These are phyloP conservation scores for Heptranchias perlo DNA, from an alignment of 2,113 vertebrate species.

Conservation along the genomic window DNA sequence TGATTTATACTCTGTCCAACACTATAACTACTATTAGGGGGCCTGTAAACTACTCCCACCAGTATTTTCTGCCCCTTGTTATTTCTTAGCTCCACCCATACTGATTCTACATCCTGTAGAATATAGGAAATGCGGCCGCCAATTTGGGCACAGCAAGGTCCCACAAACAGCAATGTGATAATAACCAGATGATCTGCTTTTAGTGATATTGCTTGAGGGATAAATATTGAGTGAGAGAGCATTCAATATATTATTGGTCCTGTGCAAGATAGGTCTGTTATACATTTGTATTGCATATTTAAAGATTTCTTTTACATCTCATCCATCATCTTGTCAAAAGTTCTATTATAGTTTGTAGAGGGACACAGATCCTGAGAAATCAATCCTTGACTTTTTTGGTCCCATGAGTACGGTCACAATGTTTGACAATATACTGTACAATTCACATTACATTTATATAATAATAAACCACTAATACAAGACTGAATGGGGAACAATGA, in stretches of 20 bases:
- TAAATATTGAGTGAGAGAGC: not conserved
- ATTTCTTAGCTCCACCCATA: too few relatives aligned
- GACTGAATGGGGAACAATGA: not conserved
- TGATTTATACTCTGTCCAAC: too few relatives aligned
- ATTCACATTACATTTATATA: not conserved
- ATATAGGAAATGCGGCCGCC: not conserved
- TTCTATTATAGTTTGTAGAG: not conserved
- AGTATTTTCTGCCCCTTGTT: too few relatives aligned
- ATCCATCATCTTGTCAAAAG: not conserved
- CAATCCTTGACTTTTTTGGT: not conserved
- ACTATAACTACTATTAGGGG: too few relatives aligned
- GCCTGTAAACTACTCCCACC: too few relatives aligned
- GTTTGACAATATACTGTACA: not conserved
- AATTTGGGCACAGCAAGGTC: not conserved
- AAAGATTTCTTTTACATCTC: not conserved
- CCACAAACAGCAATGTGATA: not conserved
- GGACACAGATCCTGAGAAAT: not conserved
- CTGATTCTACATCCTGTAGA: too few relatives aligned
- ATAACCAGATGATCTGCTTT: not conserved
- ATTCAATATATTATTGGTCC: not conserved
- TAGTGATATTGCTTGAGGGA: not conserved
- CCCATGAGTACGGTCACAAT: not conserved
- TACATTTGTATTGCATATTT: not conserved
- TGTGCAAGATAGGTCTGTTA: not conserved
- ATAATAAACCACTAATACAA: not conserved